Evolutionary conservation across 2,888 invertebrate species (phyloP).

Genomic region (Lydus trimaculatus): DNA sequence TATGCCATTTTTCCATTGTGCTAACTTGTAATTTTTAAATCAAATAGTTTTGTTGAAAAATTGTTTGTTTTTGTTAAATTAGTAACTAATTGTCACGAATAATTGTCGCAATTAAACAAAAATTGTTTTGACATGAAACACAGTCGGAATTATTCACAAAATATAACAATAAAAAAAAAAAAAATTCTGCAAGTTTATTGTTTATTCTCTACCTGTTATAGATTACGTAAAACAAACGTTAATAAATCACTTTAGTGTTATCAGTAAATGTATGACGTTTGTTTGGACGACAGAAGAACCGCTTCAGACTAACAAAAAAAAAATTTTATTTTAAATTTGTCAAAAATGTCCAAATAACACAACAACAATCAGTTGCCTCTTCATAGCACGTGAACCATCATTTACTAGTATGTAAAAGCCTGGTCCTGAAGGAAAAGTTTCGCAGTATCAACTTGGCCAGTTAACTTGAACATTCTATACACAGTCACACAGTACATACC

Average conservation of each 20-base stretch:
- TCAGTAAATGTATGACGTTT: background rate
- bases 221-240: background rate
- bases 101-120: background rate
- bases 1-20: too few relatives aligned
- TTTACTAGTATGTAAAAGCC: slow-evolving; percentile 42
- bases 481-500: slow-evolving; percentile 41
- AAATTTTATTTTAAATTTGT: background rate
- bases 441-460: slow-evolving; percentile 45
- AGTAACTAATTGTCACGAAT: background rate
- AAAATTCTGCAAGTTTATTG: background rate
- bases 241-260: background rate
- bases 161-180: too few relatives aligned
- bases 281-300: background rate
- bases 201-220: background rate
- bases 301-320: background rate
- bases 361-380: slow-evolving; percentile 19
- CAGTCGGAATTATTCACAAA: background rate
- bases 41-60: too few relatives aligned
- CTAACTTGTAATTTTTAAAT: too few relatives aligned
- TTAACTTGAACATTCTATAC: slow-evolving; percentile 20
- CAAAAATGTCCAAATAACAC: background rate
- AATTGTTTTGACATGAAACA: too few relatives aligned
- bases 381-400: slow-evolving; percentile 48
- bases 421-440: slow-evolving; percentile 45
- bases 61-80: too few relatives aligned